phyloP scores from a whole-genome alignment of 1,140 invertebrate species.

The Anthonomus grandis region DNA sequence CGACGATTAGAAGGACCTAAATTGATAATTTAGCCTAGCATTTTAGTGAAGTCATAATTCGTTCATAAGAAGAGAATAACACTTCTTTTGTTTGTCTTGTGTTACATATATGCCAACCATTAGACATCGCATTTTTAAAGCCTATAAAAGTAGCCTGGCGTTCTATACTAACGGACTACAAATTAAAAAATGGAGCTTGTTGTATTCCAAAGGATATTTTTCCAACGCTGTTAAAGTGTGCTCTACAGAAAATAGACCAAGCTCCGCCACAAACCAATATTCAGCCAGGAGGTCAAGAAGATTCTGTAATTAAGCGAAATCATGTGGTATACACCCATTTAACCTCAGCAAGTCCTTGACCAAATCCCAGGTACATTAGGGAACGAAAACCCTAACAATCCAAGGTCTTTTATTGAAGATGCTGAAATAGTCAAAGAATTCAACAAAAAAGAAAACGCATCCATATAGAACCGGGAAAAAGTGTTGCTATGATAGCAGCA shows the following conservation, averaged over 20 bases:
- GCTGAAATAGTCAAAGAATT: not conserved
- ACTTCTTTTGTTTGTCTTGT: not conserved
- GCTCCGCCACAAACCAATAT: too few species aligned
- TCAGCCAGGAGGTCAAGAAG: not conserved
- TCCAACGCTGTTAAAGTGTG: not conserved
- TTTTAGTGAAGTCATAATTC: too few species aligned
- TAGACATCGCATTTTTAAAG: not conserved
- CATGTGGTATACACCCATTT: not conserved
- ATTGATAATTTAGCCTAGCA: too few species aligned
- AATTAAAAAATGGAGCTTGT: not conserved
- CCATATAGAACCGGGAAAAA: too few species aligned
- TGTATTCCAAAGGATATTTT: too few species aligned
- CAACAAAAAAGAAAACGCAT: too few species aligned
- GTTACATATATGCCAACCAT: not conserved
- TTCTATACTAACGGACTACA: not conserved
- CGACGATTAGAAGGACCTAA: not conserved
- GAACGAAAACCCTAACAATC: not conserved
- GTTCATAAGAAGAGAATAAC: not conserved
- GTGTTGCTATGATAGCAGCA: not conserved
- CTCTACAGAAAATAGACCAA: not conserved
- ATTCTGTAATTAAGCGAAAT: not conserved
- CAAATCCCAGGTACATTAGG: not conserved
- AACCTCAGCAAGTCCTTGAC: not conserved
- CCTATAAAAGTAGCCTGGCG: not conserved
- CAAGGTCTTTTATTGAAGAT: not conserved